Percentiles rank a stretch among this genome's conserved stretches.
Evolutionary conservation across 2,113 vertebrate genomes (phyloP).

Genomic region (Prunella himalayana): DNA sequence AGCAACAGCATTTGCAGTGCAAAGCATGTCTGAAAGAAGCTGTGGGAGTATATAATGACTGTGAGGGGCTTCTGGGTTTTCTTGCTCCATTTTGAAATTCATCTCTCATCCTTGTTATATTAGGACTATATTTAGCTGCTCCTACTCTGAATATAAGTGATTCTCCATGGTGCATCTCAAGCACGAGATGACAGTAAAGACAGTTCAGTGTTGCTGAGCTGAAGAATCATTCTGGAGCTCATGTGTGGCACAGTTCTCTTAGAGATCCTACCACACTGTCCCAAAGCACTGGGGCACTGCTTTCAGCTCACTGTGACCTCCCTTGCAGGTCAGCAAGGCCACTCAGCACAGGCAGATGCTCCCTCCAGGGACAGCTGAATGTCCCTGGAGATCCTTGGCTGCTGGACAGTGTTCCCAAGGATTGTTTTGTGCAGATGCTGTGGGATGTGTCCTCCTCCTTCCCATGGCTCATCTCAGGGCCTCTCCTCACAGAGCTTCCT

Average conservation of each 20-base stretch:
- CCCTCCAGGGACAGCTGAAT: not conserved
- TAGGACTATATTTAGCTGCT: conserved; percentile 42
- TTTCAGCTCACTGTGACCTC: not conserved
- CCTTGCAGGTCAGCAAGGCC: not conserved
- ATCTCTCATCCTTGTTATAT: not conserved
- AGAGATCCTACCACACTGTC: not conserved
- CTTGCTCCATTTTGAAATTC: not conserved
- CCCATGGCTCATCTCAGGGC: not conserved
- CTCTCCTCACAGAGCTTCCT: not conserved
- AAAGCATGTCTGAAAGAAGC: not conserved
- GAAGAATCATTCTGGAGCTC: not conserved
- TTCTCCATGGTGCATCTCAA: not conserved
- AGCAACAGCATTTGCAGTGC: not conserved
- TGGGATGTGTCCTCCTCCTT: not conserved
- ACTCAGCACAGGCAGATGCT: not conserved
- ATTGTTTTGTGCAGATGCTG: not conserved
- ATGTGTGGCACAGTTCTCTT: not conserved
- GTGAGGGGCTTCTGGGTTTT: conserved; percentile 13
- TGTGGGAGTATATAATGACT: not conserved
- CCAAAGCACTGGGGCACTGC: not conserved
- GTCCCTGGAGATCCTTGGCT: not conserved
- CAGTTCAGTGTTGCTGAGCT: not conserved
- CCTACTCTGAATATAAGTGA: not conserved
- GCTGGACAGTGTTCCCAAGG: not conserved
- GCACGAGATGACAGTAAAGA: not conserved